These are phyloP conservation scores for Zaprionus taronus DNA, from an alignment of 1,140 invertebrate species.

Conservation along the genomic window DNA sequence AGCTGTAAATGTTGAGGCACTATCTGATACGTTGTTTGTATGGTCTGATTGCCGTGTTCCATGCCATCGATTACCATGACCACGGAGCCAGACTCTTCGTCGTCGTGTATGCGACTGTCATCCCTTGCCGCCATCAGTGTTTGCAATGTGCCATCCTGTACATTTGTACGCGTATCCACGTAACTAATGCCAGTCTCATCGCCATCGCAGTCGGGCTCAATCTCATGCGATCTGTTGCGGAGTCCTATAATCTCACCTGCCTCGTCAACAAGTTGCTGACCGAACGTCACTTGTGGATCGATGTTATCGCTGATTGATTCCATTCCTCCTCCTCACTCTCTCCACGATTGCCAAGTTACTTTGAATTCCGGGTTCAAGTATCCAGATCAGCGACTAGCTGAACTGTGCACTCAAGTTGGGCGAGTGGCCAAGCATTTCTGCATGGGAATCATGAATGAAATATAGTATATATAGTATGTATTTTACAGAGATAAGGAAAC, in stretches of 20 bases:
- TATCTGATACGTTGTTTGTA: slow-evolving; percentile 67
- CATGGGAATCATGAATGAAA: not conserved
- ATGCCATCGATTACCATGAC: slow-evolving; percentile 85
- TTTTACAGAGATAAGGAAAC: too few species aligned
- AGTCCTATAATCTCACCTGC: slow-evolving; percentile 79
- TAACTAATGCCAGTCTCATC: slow-evolving; percentile 24
- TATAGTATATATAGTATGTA: too few species aligned
- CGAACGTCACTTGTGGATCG: slow-evolving; percentile 86
- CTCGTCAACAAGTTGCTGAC: slow-evolving; percentile 86
- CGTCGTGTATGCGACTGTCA: slow-evolving; percentile 83
- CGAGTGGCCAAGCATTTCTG: not conserved
- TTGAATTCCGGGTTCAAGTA: not conserved
- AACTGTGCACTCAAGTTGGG: slow-evolving; percentile 3
- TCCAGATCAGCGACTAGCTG: slow-evolving; percentile 11
- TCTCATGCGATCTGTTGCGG: not conserved
- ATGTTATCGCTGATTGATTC: slow-evolving; percentile 88
- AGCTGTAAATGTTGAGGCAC: slow-evolving; percentile 75
- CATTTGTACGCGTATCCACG: slow-evolving; percentile 78
- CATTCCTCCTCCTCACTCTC: slow-evolving; percentile 82
- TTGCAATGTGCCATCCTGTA: slow-evolving; percentile 53
- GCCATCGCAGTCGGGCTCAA: slow-evolving; percentile 30
- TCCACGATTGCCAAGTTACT: not conserved
- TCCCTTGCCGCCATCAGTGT: slow-evolving; percentile 41
- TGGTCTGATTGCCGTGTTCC: slow-evolving; percentile 57
- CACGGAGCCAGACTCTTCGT: slow-evolving; percentile 75